Conservation (phyloP, 1,140 invertebrate species). For the Ladona fulva region DNA sequence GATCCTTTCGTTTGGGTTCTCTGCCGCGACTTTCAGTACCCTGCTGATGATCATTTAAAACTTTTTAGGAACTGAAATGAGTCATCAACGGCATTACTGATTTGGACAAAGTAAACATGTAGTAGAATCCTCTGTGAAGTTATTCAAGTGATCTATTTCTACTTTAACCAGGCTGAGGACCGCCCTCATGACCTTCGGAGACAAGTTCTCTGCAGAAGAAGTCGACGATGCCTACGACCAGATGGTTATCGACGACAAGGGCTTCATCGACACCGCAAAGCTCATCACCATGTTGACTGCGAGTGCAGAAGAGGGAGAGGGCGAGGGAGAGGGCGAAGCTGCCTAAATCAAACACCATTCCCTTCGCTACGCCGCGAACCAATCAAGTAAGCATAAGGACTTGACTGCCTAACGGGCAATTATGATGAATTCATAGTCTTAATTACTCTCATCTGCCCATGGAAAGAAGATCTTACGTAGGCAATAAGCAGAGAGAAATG, state of each 20-base stretch:
- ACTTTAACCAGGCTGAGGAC: slow-evolving; percentile 68
- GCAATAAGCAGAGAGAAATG: no score
- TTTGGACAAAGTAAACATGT: no score
- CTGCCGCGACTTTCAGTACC: no score
- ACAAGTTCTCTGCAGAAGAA: slow-evolving; percentile 89
- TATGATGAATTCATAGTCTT: no score
- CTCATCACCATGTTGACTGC: slow-evolving; percentile 82
- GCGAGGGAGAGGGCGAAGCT: slow-evolving; percentile 46
- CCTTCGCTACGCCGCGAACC: background rate
- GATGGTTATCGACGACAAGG: slow-evolving; percentile 87
- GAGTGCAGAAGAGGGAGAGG: slow-evolving; percentile 63
- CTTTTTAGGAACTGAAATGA: no score
- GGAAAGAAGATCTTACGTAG: no score
- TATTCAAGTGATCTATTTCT: slow-evolving; percentile 17
- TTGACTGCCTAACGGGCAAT: no score
- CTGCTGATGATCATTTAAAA: no score
- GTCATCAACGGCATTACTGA: no score
- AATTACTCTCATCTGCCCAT: no score
- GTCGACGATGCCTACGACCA: slow-evolving; percentile 91
- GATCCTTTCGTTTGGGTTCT: no score
- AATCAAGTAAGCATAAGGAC: background rate
- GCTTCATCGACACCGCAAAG: slow-evolving; percentile 82
- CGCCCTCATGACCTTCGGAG: slow-evolving; percentile 90
- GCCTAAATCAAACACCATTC: slow-evolving; percentile 36
- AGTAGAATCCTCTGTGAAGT: background rate